Conservation (phyloP, 2,888 invertebrate genomes). For the Zhengitettix transpicula region DNA sequence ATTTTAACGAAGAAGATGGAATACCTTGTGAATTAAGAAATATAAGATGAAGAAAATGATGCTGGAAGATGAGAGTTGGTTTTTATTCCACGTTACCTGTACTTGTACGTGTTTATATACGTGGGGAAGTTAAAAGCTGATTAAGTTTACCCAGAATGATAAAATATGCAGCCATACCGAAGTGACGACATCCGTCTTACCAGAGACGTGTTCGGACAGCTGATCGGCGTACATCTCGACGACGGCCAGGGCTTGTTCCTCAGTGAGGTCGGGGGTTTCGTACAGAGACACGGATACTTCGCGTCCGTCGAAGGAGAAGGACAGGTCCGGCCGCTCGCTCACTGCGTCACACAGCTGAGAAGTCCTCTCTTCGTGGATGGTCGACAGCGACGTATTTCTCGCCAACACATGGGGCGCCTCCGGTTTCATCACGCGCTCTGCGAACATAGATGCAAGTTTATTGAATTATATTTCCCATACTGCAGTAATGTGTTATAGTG, state of each 20-base stretch:
- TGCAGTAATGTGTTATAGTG: too few relatives aligned
- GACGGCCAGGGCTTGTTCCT: conserved; percentile 80
- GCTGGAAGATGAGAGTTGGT: too few relatives aligned
- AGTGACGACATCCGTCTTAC: conserved; percentile 20
- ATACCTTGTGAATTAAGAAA: too few relatives aligned
- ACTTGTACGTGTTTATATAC: background rate
- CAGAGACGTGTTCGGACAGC: conserved; percentile 68
- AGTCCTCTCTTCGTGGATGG: conserved; percentile 79
- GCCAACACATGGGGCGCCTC: conserved; percentile 28
- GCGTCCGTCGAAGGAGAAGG: conserved; percentile 81
- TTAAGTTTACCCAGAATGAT: background rate
- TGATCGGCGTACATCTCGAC: conserved; percentile 91
- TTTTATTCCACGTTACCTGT: too few relatives aligned
- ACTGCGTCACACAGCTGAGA: conserved; percentile 74
- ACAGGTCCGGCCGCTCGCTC: conserved; percentile 58
- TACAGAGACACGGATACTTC: conserved; percentile 82
- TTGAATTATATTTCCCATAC: too few relatives aligned
- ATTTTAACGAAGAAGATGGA: too few relatives aligned
- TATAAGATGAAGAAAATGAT: background rate
- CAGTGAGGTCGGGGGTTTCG: conserved; percentile 82
- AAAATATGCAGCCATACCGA: background rate
- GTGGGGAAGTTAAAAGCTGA: background rate
- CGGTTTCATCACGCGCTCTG: background rate
- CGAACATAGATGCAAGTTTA: background rate
- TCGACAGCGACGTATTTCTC: conserved; percentile 69